phyloP scores from a whole-genome alignment of 1,140 invertebrate species.

The Drosophila pachea region DNA sequence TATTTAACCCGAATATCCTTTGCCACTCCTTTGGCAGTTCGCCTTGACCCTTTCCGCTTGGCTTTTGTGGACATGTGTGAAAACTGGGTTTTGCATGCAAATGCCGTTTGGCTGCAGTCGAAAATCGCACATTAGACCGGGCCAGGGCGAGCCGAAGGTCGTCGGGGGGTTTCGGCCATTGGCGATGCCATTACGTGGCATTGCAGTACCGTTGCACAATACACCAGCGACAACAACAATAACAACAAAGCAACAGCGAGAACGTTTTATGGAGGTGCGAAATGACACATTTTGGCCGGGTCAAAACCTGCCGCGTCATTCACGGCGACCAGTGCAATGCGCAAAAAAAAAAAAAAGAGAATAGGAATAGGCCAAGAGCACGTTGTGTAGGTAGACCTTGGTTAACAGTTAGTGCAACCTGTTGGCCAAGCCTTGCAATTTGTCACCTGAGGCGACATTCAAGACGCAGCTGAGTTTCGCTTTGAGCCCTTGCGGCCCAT shows the following conservation, averaged over 20 bases:
- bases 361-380: background rate
- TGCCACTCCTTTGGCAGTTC: constrained; percentile 46
- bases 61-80: constrained; percentile 31
- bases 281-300: constrained; percentile 65
- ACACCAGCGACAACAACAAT: constrained; percentile 34
- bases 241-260: constrained; percentile 1
- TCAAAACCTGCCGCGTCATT: constrained; percentile 72
- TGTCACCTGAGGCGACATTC: constrained; percentile 75
- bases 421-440: constrained; percentile 58
- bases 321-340: constrained; percentile 29
- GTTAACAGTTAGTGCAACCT: constrained; percentile 46
- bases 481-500: constrained; percentile 31
- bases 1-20: constrained; percentile 27
- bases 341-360: background rate
- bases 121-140: constrained; percentile 70
- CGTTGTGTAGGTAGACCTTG: constrained; percentile 7
- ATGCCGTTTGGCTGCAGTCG: constrained; percentile 31
- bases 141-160: constrained; percentile 46
- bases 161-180: background rate
- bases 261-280: constrained; percentile 69
- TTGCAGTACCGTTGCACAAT: constrained; percentile 25
- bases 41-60: constrained; percentile 58
- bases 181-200: constrained; percentile 7
- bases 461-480: constrained; percentile 58
- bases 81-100: constrained; percentile 45